phyloP scores from a whole-genome alignment of 2,113 vertebrate species.

The Mus musculus region GRCm39 chrX:84311001-84311500 shows the following conservation, averaged over 20 bases:
- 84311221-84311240: neutral
- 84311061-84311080: neutral
- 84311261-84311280: neutral
- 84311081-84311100: too few relatives aligned
- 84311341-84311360: too few relatives aligned
- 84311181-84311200: neutral
- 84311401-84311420: too few relatives aligned
- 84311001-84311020: neutral
- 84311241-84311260: neutral
- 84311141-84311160: neutral
- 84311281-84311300: neutral
- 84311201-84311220: too few relatives aligned
- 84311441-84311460: too few relatives aligned
- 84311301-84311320: too few relatives aligned
- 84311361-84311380: too few relatives aligned
- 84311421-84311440: too few relatives aligned
- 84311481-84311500: too few relatives aligned
- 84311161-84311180: neutral
- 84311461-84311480: too few relatives aligned
- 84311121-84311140: neutral
- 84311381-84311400: too few relatives aligned
- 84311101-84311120: neutral
- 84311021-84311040: neutral
- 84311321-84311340: too few relatives aligned
- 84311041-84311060: neutral